Evolutionary conservation across 2,113 vertebrate species (phyloP), one percentile per base, ranked within the genome.

Genomic region (Tauraco erythrolophus): DNA sequence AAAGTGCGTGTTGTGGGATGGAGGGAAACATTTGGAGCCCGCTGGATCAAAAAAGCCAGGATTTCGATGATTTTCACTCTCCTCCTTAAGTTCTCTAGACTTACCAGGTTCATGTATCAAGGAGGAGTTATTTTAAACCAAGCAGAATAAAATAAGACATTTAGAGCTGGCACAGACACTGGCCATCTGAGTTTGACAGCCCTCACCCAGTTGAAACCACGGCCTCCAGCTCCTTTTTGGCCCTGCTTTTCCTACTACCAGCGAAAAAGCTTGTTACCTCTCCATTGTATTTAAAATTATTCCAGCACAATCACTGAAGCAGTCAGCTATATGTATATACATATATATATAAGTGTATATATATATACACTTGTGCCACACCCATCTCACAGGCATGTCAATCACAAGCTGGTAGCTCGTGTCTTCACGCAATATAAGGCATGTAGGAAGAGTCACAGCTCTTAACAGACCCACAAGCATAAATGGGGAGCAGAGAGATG

Each of bases 351-450:
- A n/a, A n/a, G n/a, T n/a, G 15, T 11, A 17, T 4, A 8, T 7
- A 11, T 19, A 22, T 14, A 30, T 4, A 4, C 9, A 37, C 6
- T 35, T 45, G 41, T 61, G 18, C 46, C 56, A 22, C 50, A 21
- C 15, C 15, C 18, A 2, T 61, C 50, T 80, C 54, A 4, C 1
- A 53, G 16, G 6, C 31, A 11, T 1, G 1, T 30, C 31, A 45
- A 24, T 25, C 58, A 72, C 58, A 57, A 81, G 24, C 31, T 48
- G 46, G 57, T 23, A 48, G 82, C 37, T 70, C 2, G 0, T 7
- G 11, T 56, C 39, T 28, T 64, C 19, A 2, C 1, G 50, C 9
- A 19, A 23, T 10, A 30, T 23, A 62, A 70, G 57, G 37, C 24
- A 4, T 1, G 1, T 19, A 62, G 46, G 33, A 93, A 75, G 58